phyloP scores from a whole-genome alignment of 2,888 invertebrate species.

The Synergus itoensis region DNA sequence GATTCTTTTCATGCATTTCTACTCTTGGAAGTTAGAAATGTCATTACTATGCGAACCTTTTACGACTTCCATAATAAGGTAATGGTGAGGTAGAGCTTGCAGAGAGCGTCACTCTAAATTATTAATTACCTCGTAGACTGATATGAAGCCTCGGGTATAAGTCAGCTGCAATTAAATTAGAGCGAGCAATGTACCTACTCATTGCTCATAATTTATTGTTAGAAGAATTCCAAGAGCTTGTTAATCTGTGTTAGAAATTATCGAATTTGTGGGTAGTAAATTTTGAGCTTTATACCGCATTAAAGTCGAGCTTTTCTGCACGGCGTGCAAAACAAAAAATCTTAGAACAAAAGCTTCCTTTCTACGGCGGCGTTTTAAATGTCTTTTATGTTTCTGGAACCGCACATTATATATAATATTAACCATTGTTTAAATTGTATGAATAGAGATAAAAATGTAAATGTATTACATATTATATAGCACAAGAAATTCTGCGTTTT shows the following conservation, averaged over 20 bases:
- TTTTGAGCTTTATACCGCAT: neutral
- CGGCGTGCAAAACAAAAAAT: neutral
- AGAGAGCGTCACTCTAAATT: conserved; percentile 51
- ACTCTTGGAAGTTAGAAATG: neutral
- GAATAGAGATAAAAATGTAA: too few relatives aligned
- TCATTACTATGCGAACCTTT: neutral
- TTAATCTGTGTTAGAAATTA: conserved; percentile 50
- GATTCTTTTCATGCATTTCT: neutral
- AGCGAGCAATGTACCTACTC: conserved; percentile 51
- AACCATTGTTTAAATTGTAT: neutral
- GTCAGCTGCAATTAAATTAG: conserved; percentile 55
- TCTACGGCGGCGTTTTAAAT: too few relatives aligned
- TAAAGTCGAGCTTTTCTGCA: neutral
- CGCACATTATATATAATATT: neutral
- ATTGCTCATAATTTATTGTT: conserved; percentile 56
- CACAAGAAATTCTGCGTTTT: neutral
- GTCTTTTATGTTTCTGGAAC: neutral
- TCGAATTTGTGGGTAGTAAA: conserved; percentile 21
- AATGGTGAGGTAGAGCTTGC: conserved; percentile 2
- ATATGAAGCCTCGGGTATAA: conserved; percentile 53
- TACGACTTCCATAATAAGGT: neutral
- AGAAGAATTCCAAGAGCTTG: conserved; percentile 52
- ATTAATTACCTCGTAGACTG: conserved; percentile 56
- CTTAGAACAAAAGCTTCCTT: too few relatives aligned
- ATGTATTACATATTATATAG: too few relatives aligned